These are phyloP conservation scores for Crocallis elinguaria DNA, from an alignment of 2,888 invertebrate genomes.

Conservation along the genomic window DNA sequence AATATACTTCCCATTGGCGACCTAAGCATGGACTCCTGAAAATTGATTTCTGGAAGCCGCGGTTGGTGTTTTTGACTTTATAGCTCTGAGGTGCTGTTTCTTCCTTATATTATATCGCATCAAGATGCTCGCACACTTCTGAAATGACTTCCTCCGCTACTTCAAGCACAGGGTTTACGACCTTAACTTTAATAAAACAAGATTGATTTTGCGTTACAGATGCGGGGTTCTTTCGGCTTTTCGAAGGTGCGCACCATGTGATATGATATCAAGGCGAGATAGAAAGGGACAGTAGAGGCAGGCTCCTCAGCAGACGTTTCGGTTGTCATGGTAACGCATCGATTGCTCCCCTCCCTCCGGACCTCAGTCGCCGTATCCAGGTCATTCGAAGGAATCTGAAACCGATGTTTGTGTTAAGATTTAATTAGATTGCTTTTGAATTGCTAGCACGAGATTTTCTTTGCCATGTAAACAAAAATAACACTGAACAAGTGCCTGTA, in stretches of 20 bases:
- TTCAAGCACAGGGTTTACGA: conserved; percentile 26
- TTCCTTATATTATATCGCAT: conserved; percentile 78
- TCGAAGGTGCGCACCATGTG: conserved; percentile 56
- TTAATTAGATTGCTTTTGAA: conserved; percentile 38
- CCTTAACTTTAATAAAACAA: conserved; percentile 1
- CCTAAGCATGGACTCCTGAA: conserved; percentile 23
- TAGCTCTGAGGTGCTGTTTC: conserved; percentile 66
- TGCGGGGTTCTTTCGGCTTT: conserved; percentile 41
- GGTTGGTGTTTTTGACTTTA: conserved; percentile 67
- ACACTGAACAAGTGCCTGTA: too few relatives aligned
- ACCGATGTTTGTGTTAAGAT: conserved; percentile 45
- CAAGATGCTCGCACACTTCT: conserved; percentile 53
- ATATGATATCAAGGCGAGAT: conserved; percentile 84
- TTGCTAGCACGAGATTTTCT: background rate
- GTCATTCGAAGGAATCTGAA: conserved; percentile 71
- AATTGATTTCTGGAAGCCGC: conserved; percentile 21
- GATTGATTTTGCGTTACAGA: conserved; percentile 1
- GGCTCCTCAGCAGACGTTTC: conserved; percentile 84
- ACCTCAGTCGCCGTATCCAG: conserved; percentile 76
- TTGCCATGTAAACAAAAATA: too few relatives aligned
- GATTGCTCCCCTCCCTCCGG: conserved; percentile 69
- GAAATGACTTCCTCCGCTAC: conserved; percentile 40
- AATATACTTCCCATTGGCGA: conserved; percentile 44
- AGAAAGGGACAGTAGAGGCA: conserved; percentile 84
- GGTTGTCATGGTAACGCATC: conserved; percentile 81